Percentiles rank a stretch among this genome's conserved stretches.
These are phyloP conservation scores for Mercenaria mercenaria DNA, from an alignment of 1,140 invertebrate species.

Conservation along the genomic window DNA sequence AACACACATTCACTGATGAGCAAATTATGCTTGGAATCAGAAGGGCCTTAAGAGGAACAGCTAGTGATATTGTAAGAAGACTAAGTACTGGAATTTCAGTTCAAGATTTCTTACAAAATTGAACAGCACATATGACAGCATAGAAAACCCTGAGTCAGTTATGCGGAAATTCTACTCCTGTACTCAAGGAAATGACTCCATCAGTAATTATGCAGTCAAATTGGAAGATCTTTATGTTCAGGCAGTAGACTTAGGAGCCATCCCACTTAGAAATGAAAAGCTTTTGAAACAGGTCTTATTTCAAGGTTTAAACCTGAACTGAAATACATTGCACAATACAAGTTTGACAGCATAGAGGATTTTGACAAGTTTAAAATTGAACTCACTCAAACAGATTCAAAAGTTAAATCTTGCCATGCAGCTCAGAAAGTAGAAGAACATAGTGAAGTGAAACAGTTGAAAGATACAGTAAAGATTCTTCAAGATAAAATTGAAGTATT, in stretches of 20 bases:
- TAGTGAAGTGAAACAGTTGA: too few relatives aligned
- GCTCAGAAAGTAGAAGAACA: conserved; percentile 3
- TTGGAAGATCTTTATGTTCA: conserved; percentile 32
- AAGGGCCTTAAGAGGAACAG: background rate
- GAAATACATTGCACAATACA: background rate
- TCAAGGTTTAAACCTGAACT: background rate
- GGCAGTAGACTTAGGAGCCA: background rate
- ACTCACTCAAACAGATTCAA: background rate
- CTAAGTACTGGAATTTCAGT: background rate
- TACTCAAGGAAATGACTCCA: background rate
- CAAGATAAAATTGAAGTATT: background rate
- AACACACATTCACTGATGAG: background rate
- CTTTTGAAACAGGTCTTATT: conserved; percentile 10
- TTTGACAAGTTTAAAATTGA: conserved; percentile 42
- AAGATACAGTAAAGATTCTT: background rate
- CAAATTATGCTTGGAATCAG: background rate
- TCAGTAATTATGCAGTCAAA: background rate
- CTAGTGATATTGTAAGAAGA: background rate
- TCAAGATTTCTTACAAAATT: background rate
- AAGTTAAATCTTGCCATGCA: background rate
- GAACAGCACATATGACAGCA: conserved; percentile 12
- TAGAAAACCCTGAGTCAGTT: background rate
- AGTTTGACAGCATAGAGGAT: background rate
- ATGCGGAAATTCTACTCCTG: conserved; percentile 21
- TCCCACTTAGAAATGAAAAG: background rate